Base-by-base conservation (phyloP, 2,888 invertebrate genomes). In the Sesamia inferens region DNA sequence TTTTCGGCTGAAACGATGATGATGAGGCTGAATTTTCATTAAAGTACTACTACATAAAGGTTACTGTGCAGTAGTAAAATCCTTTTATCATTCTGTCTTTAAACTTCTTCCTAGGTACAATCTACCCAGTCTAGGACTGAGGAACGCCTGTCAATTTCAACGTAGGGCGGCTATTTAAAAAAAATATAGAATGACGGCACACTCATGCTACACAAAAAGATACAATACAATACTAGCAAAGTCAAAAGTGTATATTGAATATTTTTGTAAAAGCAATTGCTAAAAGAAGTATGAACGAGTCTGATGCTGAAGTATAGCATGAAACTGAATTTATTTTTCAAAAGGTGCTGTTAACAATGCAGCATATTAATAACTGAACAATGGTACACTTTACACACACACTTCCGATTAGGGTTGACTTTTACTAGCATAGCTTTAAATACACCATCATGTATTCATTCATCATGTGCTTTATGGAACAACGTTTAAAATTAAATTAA, bases 331-430 rank as follows among this genome's bases (percentile, higher is more conserved):
- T 61, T 48, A 78, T 61, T 68, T 68, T 74, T 58, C 64, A 68
- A 39, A 63, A 13, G 57, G 54, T 61, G 16, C 48, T 72, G 66
- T 58, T 77, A 83, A 87, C 84, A 74, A 84, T 81, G 76, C 74
- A 8, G 44, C 71, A 61, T 64, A 74, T 65, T 78, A 78, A 79
- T 86, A 87, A 80, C 78, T 81, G 86, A 89, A 92, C 91, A 92
- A 91, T 89, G 80, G 85, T 64, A 63, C 77, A 86, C 79, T 88
- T 88, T 85, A 88, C 92, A 92, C 91, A 31, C 31, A 31, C 31
- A 31, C 90, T 91, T 90, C 88, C 66, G 66, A 70, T 76, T 68
- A 81, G 74, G 79, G 74, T 39, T 67, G 71, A 39, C 58, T 57
- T 69, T 73, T 66, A 42, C 66, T 68, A 74, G 74, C 55, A 66